These are phyloP conservation scores for Cuculus canorus DNA, from an alignment of 2,797 vertebrate genomes.

Conservation along the genomic window DNA sequence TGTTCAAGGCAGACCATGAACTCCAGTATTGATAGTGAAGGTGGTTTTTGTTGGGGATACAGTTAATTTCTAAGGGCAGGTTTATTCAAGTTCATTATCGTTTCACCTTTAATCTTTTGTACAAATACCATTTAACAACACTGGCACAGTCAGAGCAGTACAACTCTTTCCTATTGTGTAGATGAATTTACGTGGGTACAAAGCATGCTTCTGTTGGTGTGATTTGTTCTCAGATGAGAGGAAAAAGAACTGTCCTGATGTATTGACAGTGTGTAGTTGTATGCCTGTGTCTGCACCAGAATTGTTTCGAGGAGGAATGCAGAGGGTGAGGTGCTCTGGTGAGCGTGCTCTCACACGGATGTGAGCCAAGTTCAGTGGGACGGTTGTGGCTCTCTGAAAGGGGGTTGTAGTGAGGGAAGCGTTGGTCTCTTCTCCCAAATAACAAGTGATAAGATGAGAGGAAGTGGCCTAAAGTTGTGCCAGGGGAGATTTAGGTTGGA, in stretches of 20 bases:
- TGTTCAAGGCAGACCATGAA: background rate
- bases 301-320: background rate
- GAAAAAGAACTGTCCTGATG: background rate
- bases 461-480: no score
- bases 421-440: no score
- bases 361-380: no score
- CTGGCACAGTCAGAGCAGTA: background rate
- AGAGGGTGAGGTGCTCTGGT: no score
- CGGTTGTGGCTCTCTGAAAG: no score
- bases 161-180: background rate
- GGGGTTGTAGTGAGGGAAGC: no score
- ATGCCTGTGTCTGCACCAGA: background rate
- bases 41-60: background rate
- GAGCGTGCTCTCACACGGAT: no score
- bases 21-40: background rate
- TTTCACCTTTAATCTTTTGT: slow-evolving; percentile 14
- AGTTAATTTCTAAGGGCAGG: background rate
- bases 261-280: background rate
- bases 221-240: fast-evolving
- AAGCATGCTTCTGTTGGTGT: background rate
- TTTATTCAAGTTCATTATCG: background rate
- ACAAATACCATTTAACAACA: background rate
- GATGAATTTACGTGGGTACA: slow-evolving; percentile 23
- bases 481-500: no score
- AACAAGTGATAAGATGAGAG: no score